These are phyloP conservation scores for Ochotona princeps DNA, from an alignment of 2,113 vertebrate genomes.

Conservation along the genomic window DNA sequence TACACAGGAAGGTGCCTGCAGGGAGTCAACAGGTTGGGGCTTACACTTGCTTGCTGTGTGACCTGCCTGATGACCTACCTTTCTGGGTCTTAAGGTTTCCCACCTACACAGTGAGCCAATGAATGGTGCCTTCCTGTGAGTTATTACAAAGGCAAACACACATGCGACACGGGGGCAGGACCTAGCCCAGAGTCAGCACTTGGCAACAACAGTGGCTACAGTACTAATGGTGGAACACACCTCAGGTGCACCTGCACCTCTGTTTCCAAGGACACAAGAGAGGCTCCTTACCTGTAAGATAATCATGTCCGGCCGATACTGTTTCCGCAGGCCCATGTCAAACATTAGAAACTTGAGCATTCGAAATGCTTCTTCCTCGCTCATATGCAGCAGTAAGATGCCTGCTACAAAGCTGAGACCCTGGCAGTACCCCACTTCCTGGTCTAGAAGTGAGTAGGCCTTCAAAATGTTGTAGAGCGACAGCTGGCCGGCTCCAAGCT, in stretches of 20 bases:
- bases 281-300: constrained; percentile 87
- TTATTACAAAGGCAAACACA: neutral
- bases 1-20: neutral
- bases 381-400: constrained; percentile 90
- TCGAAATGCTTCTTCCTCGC: constrained; percentile 90
- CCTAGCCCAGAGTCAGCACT: neutral
- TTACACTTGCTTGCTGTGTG: neutral
- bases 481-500: constrained; percentile 90
- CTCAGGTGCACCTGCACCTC: neutral
- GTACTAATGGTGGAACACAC: neutral
- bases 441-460: constrained; percentile 91
- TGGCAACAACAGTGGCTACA: neutral
- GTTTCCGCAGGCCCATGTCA: constrained; percentile 89
- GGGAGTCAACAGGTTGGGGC: neutral
- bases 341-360: constrained; percentile 92
- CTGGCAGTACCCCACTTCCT: constrained; percentile 91
- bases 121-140: neutral
- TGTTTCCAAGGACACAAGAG: neutral
- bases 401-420: constrained; percentile 91
- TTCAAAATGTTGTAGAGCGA: constrained; percentile 91
- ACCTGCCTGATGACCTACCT: neutral
- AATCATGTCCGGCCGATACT: constrained; percentile 91
- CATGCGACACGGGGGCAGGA: fast-evolving
- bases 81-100: neutral
- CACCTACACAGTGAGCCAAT: neutral